These are phyloP conservation scores for Apamea crenata DNA, from an alignment of 2,888 invertebrate species.

Conservation along the genomic window DNA sequence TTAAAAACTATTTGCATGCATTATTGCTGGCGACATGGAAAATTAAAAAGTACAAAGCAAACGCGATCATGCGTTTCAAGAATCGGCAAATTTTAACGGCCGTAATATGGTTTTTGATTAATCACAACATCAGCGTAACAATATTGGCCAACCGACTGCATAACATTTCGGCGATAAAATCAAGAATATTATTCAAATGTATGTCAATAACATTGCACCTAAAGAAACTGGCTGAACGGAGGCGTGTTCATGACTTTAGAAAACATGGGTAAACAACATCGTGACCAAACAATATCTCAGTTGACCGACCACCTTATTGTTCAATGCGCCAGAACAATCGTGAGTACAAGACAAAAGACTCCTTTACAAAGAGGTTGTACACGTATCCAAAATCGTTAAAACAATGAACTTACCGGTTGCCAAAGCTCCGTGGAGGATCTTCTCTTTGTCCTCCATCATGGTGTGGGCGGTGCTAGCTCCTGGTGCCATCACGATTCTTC, in stretches of 20 bases:
- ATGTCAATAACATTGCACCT: slow-evolving; percentile 69
- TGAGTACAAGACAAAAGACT: slow-evolving; percentile 53
- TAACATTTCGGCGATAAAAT: slow-evolving; percentile 9
- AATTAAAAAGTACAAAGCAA: slow-evolving; percentile 25
- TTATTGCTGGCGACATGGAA: slow-evolving; percentile 21
- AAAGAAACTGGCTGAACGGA: slow-evolving; percentile 58
- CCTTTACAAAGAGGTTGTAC: slow-evolving; percentile 45
- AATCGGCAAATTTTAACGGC: slow-evolving; percentile 7
- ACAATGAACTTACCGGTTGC: slow-evolving; percentile 77
- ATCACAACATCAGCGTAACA: background rate
- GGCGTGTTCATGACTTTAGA: slow-evolving; percentile 60
- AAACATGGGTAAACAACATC: slow-evolving; percentile 58
- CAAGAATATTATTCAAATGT: slow-evolving; percentile 58
- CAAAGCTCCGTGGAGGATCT: slow-evolving; percentile 82
- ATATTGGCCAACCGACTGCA: slow-evolving; percentile 11
- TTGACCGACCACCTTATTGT: slow-evolving; percentile 1
- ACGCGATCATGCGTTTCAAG: background rate
- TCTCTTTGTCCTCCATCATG: slow-evolving; percentile 90
- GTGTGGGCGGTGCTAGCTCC: slow-evolving; percentile 89
- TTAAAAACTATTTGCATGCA: slow-evolving; percentile 26
- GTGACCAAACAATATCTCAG: slow-evolving; percentile 63
- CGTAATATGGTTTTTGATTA: background rate
- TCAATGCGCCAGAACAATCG: slow-evolving; percentile 19
- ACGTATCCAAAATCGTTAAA: slow-evolving; percentile 49
- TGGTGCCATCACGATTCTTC: slow-evolving; percentile 90